A percentile compares a stretch with the other conserved stretches of the same genome.
phyloP scores from a whole-genome alignment of 2,113 vertebrate species.

The Zosterops japonicus region DNA sequence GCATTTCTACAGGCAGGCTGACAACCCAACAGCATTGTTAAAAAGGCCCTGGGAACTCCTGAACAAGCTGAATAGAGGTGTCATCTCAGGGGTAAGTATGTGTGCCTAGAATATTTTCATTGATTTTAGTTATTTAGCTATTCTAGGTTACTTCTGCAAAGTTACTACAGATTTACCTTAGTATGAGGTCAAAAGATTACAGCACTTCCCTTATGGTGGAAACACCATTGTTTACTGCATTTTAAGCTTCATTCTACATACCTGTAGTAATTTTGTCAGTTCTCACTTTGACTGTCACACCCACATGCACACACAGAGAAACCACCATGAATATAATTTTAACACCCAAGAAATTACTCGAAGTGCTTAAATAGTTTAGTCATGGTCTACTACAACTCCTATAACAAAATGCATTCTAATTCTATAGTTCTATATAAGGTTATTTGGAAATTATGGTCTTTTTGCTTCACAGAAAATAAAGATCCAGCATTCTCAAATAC shows the following conservation, averaged over 20 bases:
- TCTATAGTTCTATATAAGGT: background rate
- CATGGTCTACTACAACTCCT: background rate
- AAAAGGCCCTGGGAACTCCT: background rate
- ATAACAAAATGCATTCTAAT: background rate
- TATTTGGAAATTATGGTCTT: background rate
- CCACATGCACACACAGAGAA: rapidly evolving
- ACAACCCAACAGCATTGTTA: background rate
- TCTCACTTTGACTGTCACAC: background rate
- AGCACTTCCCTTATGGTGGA: background rate
- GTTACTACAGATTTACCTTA: background rate
- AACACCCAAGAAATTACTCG: background rate
- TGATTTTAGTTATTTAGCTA: background rate
- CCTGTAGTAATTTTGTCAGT: background rate
- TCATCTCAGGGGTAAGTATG: background rate
- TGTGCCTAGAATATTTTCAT: background rate
- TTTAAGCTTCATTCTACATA: background rate
- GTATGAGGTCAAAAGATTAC: background rate
- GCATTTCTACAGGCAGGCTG: background rate
- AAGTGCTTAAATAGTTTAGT: background rate
- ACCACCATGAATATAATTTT: background rate
- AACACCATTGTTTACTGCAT: background rate
- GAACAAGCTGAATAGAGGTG: background rate
- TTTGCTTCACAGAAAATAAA: background rate
- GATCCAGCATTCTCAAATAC: background rate
- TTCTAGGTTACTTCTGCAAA: background rate